phyloP scores from a whole-genome alignment of 2,113 vertebrate species.

The Notothenia rossii region DNA sequence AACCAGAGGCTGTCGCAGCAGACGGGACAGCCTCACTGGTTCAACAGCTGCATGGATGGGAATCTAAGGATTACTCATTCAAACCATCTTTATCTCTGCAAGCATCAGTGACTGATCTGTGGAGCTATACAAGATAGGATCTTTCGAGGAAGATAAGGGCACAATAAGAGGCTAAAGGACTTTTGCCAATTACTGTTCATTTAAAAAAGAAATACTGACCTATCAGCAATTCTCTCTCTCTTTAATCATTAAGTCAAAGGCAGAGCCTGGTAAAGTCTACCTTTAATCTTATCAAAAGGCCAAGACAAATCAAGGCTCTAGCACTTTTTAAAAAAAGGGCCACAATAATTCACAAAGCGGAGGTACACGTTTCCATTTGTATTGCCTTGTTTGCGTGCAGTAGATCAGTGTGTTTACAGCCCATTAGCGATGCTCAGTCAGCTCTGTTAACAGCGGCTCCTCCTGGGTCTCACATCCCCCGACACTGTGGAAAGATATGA shows the following conservation, averaged over 20 bases:
- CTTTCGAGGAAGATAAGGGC: conserved; percentile 55
- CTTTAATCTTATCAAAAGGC: conserved; percentile 81
- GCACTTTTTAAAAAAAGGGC: conserved; percentile 10
- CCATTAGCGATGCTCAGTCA: conserved; percentile 36
- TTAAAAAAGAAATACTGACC: conserved; percentile 62
- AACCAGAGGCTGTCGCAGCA: conserved; percentile 56
- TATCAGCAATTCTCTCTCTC: conserved; percentile 58
- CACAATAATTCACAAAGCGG: conserved; percentile 28
- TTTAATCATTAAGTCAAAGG: conserved; percentile 79
- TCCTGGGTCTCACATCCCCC: conserved; percentile 50
- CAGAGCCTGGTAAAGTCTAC: conserved; percentile 75
- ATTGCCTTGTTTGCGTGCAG: conserved; percentile 42
- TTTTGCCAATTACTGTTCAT: conserved; percentile 72
- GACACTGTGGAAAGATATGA: conserved; percentile 40
- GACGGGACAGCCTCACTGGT: conserved; percentile 31
- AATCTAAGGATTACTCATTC: conserved; percentile 64
- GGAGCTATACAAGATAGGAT: conserved; percentile 51
- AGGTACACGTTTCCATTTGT: conserved; percentile 21
- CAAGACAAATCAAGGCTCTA: conserved; percentile 63
- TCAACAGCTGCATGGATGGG: conserved; percentile 41
- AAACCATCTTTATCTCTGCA: conserved; percentile 54
- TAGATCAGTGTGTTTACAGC: conserved; percentile 44
- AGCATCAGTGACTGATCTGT: conserved; percentile 55
- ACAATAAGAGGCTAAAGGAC: conserved; percentile 51
- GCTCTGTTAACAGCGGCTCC: conserved; percentile 45